Conservation (phyloP, 2,113 vertebrate species). For the Megaptera novaeangliae region DNA sequence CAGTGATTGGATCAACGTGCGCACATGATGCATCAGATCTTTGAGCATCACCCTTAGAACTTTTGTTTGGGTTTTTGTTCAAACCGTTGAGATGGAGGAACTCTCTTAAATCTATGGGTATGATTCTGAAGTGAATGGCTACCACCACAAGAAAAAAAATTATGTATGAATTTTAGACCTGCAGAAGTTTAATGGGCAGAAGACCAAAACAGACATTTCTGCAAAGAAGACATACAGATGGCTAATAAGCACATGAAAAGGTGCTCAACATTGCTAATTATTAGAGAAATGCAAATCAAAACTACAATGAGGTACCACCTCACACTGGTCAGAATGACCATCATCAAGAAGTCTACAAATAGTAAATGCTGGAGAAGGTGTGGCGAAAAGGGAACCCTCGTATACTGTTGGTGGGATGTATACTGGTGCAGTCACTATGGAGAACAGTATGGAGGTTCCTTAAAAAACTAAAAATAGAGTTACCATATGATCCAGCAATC, state of each 20-base stretch:
- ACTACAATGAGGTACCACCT: background rate
- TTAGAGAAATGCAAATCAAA: background rate
- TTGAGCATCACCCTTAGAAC: background rate
- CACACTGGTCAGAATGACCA: background rate
- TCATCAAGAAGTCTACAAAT: background rate
- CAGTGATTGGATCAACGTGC: background rate
- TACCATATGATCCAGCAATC: background rate
- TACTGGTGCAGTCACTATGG: background rate
- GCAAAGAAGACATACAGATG: background rate
- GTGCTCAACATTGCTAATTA: background rate
- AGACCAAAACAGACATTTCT: background rate
- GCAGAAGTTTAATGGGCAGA: background rate
- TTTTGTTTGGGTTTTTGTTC: background rate
- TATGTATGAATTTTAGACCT: background rate
- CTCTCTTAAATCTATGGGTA: background rate
- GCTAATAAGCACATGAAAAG: background rate
- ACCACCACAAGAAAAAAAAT: background rate
- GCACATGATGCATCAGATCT: background rate
- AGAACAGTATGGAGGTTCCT: background rate
- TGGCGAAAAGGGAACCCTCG: background rate
- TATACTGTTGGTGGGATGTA: too few species aligned
- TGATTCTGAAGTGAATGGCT: background rate
- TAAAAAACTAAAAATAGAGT: background rate
- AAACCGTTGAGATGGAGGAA: background rate
- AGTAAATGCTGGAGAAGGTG: background rate